Conservation (phyloP, 2,888 invertebrate species). For the Macaria liturata region DNA sequence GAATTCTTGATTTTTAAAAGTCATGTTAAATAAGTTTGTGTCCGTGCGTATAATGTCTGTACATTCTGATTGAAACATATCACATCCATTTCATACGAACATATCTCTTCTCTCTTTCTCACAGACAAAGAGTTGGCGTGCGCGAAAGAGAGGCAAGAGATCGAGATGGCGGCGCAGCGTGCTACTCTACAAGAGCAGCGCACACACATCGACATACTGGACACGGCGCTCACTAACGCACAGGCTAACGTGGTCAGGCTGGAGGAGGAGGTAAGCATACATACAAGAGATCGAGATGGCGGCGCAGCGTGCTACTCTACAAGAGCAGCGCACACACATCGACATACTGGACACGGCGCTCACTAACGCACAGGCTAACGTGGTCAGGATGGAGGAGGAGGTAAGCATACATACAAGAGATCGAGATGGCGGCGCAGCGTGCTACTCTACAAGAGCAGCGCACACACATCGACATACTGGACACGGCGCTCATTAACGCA, state of each 20-base stretch:
- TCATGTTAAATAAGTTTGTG: too few relatives aligned
- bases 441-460: slow-evolving; percentile 95
- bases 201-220: slow-evolving; percentile 95
- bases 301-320: slow-evolving; percentile 93
- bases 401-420: slow-evolving; percentile 86
- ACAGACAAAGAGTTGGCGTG: slow-evolving; percentile 94
- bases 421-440: slow-evolving; percentile 94
- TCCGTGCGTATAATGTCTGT: too few relatives aligned
- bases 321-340: slow-evolving; percentile 96
- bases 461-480: slow-evolving; percentile 95
- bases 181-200: slow-evolving; percentile 95
- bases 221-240: slow-evolving; percentile 95
- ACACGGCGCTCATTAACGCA: slow-evolving; percentile 95
- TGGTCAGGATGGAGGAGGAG: slow-evolving; percentile 94
- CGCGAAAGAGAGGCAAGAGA: slow-evolving; percentile 95
- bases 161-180: slow-evolving; percentile 94
- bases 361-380: slow-evolving; percentile 94
- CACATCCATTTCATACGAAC: too few relatives aligned
- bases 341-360: slow-evolving; percentile 96
- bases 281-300: slow-evolving; percentile 92
- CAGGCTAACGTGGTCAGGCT: slow-evolving; percentile 94
- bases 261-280: slow-evolving; percentile 90
- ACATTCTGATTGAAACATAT: too few relatives aligned
- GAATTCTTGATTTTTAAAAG: too few relatives aligned
- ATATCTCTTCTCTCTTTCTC: neutral